phyloP scores from a whole-genome alignment of 2,797 vertebrate genomes.

The Sylvilagus floridanus region DNA sequence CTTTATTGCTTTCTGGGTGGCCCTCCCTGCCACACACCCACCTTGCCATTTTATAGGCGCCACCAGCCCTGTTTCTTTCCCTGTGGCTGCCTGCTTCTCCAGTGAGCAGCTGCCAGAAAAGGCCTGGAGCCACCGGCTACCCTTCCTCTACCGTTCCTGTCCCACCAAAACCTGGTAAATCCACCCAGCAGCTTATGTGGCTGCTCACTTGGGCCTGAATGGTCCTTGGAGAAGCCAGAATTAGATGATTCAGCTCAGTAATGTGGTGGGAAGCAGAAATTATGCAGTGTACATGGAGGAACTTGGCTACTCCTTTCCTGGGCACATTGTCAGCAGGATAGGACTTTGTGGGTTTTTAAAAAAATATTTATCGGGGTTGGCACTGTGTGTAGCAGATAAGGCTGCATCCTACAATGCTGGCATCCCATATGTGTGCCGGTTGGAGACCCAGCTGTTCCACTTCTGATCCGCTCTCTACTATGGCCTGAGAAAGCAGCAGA shows the following conservation, averaged over 20 bases:
- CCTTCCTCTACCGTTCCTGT: accelerated
- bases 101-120: neutral
- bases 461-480: no score
- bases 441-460: no score
- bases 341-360: no score
- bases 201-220: neutral
- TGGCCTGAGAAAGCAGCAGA: no score
- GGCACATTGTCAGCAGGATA: neutral
- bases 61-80: neutral
- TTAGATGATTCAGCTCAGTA: neutral
- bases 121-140: neutral
- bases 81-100: neutral
- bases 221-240: neutral
- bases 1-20: slow-evolving; percentile 52
- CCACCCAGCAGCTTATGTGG: neutral
- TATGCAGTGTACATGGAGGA: no score
- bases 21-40: neutral
- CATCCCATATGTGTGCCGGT: no score
- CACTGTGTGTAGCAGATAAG: no score
- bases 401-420: no score
- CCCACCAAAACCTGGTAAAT: neutral
- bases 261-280: neutral
- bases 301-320: neutral
- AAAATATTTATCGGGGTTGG: no score
- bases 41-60: neutral